Conservation (phyloP, 1,140 invertebrate genomes). For the Drosophila simulans region DNA sequence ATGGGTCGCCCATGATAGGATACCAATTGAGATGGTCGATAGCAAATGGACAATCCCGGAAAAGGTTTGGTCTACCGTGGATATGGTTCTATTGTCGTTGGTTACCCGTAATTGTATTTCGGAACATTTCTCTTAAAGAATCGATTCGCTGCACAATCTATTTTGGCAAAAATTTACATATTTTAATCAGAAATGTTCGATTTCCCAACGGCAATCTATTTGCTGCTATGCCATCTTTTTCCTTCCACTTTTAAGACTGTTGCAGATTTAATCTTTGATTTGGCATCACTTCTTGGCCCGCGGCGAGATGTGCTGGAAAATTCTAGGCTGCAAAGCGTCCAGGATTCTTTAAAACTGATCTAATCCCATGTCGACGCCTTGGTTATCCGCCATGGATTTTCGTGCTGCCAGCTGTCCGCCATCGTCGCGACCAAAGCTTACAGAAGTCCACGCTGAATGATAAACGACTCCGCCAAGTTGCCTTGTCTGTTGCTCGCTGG, state of each 20-base stretch:
- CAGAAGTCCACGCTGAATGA: slow-evolving; percentile 34
- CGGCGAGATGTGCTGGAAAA: not conserved
- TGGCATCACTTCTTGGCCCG: not conserved
- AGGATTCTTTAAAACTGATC: slow-evolving; percentile 28
- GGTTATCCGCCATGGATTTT: slow-evolving; percentile 27
- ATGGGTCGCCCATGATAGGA: slow-evolving; percentile 38
- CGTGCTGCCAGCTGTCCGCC: slow-evolving; percentile 37
- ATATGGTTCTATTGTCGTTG: slow-evolving; percentile 4
- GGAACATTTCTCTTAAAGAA: slow-evolving; percentile 7
- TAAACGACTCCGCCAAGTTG: slow-evolving; percentile 46
- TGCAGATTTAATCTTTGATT: slow-evolving; percentile 20
- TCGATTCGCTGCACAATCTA: slow-evolving; percentile 19
- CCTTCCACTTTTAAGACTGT: not conserved
- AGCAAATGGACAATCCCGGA: slow-evolving; percentile 4
- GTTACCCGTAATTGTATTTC: not conserved
- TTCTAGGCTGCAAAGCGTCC: not conserved
- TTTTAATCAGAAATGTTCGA: slow-evolving; percentile 35
- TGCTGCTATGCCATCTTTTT: slow-evolving; percentile 1
- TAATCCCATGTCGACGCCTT: slow-evolving; percentile 32
- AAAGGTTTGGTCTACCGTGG: not conserved
- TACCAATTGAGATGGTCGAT: slow-evolving; percentile 33
- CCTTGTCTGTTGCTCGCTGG: slow-evolving; percentile 39
- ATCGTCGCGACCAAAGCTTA: slow-evolving; percentile 34
- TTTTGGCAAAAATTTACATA: slow-evolving; percentile 30
- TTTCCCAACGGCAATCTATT: slow-evolving; percentile 41